Conservation (phyloP, 2,888 invertebrate species). For the Thumatha senex region DNA sequence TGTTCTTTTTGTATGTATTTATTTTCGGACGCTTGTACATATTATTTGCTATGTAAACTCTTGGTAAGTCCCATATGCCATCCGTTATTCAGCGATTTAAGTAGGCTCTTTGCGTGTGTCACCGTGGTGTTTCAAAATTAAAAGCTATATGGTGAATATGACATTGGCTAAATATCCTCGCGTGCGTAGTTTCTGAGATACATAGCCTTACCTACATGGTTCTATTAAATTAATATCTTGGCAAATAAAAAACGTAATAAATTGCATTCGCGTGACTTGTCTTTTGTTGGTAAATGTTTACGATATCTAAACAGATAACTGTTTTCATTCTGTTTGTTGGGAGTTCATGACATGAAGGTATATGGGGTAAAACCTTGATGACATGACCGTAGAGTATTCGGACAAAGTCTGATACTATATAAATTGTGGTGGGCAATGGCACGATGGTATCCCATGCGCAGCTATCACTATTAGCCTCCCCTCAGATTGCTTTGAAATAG, state of each 20-base stretch:
- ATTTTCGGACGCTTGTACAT: too few relatives aligned
- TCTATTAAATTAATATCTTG: slow-evolving; percentile 18
- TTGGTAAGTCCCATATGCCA: not conserved
- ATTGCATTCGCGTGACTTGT: slow-evolving; percentile 41
- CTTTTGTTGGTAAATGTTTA: slow-evolving; percentile 29
- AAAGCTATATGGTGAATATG: not conserved
- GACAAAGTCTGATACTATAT: too few relatives aligned
- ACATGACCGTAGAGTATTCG: too few relatives aligned
- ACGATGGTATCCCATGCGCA: too few relatives aligned
- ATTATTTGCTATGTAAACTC: not conserved
- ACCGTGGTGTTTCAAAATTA: not conserved
- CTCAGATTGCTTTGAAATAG: too few relatives aligned
- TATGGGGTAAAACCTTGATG: too few relatives aligned
- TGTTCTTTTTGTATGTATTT: too few relatives aligned
- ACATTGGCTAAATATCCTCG: not conserved
- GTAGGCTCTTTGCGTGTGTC: not conserved
- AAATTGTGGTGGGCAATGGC: too few relatives aligned
- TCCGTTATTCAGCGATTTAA: not conserved
- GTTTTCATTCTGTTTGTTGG: not conserved
- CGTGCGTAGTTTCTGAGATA: slow-evolving; percentile 2
- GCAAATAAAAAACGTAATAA: slow-evolving; percentile 34
- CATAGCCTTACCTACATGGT: not conserved
- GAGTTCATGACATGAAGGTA: not conserved
- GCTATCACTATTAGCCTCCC: too few relatives aligned
- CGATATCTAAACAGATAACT: slow-evolving; percentile 26